Evolutionary conservation across 2,113 vertebrate genomes (phyloP), one percentile per base, ranked within the genome.

Genomic region (Nematolebias whitei): DNA sequence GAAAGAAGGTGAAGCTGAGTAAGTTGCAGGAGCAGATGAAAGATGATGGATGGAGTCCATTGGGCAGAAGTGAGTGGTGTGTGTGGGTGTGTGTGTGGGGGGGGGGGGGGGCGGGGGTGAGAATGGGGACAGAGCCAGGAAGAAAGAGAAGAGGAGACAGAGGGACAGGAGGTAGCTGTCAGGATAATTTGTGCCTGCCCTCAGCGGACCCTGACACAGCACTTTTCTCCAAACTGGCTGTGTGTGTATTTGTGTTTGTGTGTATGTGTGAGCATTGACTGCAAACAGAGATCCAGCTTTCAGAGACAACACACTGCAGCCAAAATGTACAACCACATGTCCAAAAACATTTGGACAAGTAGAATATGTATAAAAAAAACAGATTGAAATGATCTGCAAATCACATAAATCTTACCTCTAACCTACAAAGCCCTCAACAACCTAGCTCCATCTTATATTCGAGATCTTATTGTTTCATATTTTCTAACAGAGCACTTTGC

Each of bases 171-270:
- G 57, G 67, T 58, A 71, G 79, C 83, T 87, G 78, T 88, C 86
- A 88, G 71, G 78, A 89, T 89, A 85, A 89, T 87, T 85, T 84
- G 84, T 84, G 72, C 74, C 63, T 80, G 74, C 78, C 82, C 83
- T 84, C 80, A 73, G 49, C 71, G 51, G 78, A 88, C 87, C 85
- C 87, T 89, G 87, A 93, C 83, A 68, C 82, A 83, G 87, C 85
- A 89, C 71, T 92, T 87, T 85, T 83, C 58, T 58, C 71, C 32
- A 10, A 76, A 66, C 26, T 51, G 51, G 57, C 50, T 59, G 60
- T 57, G 52, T 74, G 64, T 69, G 64, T 54, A 50, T 61, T 38
- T 49, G 58, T 43, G 61, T 63, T 55, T 63, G 61, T 64, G 57
- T 70, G 65, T 38, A n/a, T n/a, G n/a, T n/a, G n/a, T n/a, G 44